Conservation (phyloP, 2,888 invertebrate genomes). For the Lasioglossum lativentre region DNA sequence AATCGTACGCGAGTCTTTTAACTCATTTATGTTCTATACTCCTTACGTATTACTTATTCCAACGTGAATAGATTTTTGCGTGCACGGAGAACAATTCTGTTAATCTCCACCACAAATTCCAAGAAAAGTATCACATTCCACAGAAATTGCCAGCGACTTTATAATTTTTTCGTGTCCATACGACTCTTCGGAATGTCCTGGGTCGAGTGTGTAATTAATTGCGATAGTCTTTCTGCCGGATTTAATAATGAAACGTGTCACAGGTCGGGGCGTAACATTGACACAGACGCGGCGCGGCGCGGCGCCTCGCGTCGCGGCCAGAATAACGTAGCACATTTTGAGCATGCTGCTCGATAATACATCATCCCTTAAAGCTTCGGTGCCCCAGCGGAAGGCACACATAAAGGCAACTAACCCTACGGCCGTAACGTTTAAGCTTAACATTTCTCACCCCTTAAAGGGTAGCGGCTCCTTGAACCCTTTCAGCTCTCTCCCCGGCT, state of each 20-base stretch:
- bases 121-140: background rate
- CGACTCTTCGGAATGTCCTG: background rate
- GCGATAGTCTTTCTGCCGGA: background rate
- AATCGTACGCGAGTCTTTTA: no score
- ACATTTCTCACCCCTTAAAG: constrained; percentile 84
- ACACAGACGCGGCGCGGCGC: constrained; percentile 49
- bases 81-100: no score
- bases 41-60: no score
- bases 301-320: constrained; percentile 59
- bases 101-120: background rate
- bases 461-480: constrained; percentile 81
- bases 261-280: constrained; percentile 58
- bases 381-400: constrained; percentile 69
- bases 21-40: no score
- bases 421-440: constrained; percentile 83
- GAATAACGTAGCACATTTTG: constrained; percentile 73
- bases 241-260: constrained; percentile 25
- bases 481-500: constrained; percentile 71
- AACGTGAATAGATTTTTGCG: no score
- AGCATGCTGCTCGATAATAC: constrained; percentile 82
- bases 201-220: background rate
- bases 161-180: background rate
- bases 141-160: background rate
- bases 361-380: constrained; percentile 82
- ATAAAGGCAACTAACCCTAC: constrained; percentile 80